These are phyloP conservation scores for Ascidia mentula DNA, from an alignment of 23 tunicate genomes.

Conservation along the genomic window DNA sequence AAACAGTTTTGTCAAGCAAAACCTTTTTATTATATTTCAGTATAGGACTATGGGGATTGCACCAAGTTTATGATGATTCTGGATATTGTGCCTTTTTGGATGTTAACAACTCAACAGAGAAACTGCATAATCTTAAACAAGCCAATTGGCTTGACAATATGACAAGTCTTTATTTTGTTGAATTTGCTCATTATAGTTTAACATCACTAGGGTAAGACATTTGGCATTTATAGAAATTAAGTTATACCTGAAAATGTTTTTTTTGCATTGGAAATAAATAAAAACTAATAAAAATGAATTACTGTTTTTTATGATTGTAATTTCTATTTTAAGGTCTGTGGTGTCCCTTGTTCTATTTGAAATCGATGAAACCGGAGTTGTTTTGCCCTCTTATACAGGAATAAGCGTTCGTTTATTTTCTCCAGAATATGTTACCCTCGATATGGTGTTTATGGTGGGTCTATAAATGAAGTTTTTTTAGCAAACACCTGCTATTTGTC, in stretches of 20 bases:
- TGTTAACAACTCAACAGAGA: not conserved
- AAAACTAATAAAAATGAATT: not conserved
- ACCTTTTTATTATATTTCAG: not conserved
- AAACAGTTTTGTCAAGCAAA: too few relatives aligned
- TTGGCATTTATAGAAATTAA: not conserved
- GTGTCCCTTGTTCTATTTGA: constrained; percentile 36
- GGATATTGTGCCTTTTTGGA: constrained; percentile 73
- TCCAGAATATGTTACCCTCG: constrained; percentile 20
- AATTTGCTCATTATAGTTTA: not conserved
- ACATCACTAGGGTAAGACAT: not conserved
- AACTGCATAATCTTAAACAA: constrained; percentile 10
- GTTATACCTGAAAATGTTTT: not conserved
- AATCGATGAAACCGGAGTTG: constrained; percentile 40
- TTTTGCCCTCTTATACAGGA: constrained; percentile 20
- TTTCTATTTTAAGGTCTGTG: constrained; percentile 7
- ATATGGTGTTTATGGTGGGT: constrained; percentile 48
- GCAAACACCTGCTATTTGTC: not conserved
- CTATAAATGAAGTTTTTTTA: not conserved
- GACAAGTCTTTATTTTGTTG: not conserved
- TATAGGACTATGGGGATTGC: not conserved
- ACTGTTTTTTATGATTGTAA: not conserved
- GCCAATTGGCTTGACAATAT: not conserved
- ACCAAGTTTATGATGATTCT: constrained; percentile 72
- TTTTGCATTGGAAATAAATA: not conserved
- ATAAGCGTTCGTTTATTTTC: constrained; percentile 24